Percentiles rank a stretch among this genome's conserved stretches.
Conservation (phyloP, 1,140 invertebrate species). For the Caenorhabditis inopinata region DNA sequence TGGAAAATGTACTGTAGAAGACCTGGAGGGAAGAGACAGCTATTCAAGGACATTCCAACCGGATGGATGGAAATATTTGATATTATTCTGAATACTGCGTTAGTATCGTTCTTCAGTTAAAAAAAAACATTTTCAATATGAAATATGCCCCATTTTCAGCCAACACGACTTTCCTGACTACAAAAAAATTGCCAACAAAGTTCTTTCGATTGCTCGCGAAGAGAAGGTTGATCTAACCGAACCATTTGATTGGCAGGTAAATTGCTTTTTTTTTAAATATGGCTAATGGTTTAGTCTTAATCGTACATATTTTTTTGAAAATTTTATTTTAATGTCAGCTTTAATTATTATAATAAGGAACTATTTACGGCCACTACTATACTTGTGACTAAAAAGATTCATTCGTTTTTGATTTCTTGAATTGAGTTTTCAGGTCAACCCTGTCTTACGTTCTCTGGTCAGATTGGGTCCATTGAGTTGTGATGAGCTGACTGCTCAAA, state of each 20-base stretch:
- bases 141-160: conserved; percentile 2
- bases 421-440: neutral
- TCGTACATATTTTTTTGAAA: too few relatives aligned
- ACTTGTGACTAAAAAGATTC: too few relatives aligned
- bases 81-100: neutral
- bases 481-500: neutral
- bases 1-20: conserved; percentile 16
- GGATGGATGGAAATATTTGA: conserved; percentile 3
- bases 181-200: neutral
- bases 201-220: neutral
- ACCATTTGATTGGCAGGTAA: neutral
- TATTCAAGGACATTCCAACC: neutral
- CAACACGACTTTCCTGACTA: neutral
- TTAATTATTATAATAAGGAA: too few relatives aligned
- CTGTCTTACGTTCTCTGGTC: neutral
- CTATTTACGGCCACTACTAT: too few relatives aligned
- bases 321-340: too few relatives aligned
- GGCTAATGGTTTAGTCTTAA: too few relatives aligned
- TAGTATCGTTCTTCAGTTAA: too few relatives aligned
- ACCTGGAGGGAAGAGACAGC: neutral
- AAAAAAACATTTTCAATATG: neutral
- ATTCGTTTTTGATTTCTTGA: too few relatives aligned
- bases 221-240: neutral
- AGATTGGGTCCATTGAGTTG: neutral
- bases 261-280: too few relatives aligned